phyloP scores from a whole-genome alignment of 2,113 vertebrate species.

The Lophochroa leadbeateri region DNA sequence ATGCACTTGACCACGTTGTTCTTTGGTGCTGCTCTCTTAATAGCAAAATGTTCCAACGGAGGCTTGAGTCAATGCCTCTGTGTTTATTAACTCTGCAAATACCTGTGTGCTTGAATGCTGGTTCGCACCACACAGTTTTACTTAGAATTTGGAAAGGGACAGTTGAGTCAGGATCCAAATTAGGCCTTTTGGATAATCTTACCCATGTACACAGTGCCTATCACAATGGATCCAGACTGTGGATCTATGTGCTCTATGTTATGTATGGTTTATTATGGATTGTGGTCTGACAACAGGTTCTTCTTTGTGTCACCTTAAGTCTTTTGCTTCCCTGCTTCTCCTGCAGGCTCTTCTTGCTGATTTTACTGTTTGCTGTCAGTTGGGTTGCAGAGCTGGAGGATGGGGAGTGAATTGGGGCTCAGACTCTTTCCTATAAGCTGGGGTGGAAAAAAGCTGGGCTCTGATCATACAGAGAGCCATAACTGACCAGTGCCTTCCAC shows the following conservation, averaged over 20 bases:
- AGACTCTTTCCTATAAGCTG: background rate
- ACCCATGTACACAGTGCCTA: fast-evolving
- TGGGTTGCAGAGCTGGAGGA: background rate
- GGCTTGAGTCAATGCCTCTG: background rate
- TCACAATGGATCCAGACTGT: fast-evolving
- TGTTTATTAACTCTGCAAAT: background rate
- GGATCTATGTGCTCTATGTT: fast-evolving
- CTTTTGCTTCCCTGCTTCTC: background rate
- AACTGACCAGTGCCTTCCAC: background rate
- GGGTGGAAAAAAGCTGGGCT: background rate
- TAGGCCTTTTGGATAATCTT: background rate
- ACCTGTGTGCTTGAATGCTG: background rate
- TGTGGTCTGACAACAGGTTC: background rate
- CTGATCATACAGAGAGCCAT: background rate
- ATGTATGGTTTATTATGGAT: background rate
- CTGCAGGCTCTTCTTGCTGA: background rate
- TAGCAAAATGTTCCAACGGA: background rate
- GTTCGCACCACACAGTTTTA: background rate
- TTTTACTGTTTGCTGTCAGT: background rate
- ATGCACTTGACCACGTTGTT: background rate
- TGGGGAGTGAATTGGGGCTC: background rate
- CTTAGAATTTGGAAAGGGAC: background rate
- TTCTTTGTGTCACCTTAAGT: background rate
- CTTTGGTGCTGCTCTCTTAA: background rate
- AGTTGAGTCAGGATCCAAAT: background rate